Base-by-base conservation (phyloP, 2,113 vertebrate genomes). In the Aptenodytes patagonicus region DNA sequence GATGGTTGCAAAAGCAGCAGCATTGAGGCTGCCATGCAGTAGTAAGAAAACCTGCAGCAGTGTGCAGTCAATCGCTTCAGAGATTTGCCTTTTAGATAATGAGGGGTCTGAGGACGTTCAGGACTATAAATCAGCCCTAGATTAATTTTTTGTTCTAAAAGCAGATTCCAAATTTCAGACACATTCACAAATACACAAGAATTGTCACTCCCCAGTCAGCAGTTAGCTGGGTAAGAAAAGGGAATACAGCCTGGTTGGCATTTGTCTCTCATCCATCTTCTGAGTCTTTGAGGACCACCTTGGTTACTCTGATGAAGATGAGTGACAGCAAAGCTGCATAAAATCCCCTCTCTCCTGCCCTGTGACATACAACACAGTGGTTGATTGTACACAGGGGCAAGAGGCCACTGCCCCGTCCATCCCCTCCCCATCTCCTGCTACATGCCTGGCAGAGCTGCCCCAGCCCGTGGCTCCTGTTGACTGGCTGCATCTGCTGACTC, bases 41-140 rank as follows among this genome's bases (percentile, higher is more conserved):
- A 24, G 66, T 12, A 34, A 65, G 71, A 51, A 89, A 86, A 83
- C 77, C 71, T 38, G 31, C 47, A 34, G 44, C 71, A 25, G 29
- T 0, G 2, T 9, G 42, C 28, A 44, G 46, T n/a, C 71, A 24
- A 3, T 46, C 1, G 0, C 40, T 73, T 57, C 40, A 57, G 76
- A 77, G 57, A 40, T 52, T 69, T 79, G 46, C 24, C 26, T 65
- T 62, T 46, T 25, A 51, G 40, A 40, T 70, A 57, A 22, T 6
- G 28, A 70, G 54, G 28, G 38, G 7, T 52, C 31, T 70, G 72
- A 62, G 57, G 66, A 51, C 28, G 52, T 65, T 58, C 77, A 86
- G 28, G 20, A 44, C 24, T 80, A 32, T 22, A 83, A 54, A 57
- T 25, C 38, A 76, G 24, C 8, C 40, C n/a, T 25, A 22, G 44